Conservation (phyloP, 2,888 invertebrate genomes). For the Sinohyriopsis cumingii region DNA sequence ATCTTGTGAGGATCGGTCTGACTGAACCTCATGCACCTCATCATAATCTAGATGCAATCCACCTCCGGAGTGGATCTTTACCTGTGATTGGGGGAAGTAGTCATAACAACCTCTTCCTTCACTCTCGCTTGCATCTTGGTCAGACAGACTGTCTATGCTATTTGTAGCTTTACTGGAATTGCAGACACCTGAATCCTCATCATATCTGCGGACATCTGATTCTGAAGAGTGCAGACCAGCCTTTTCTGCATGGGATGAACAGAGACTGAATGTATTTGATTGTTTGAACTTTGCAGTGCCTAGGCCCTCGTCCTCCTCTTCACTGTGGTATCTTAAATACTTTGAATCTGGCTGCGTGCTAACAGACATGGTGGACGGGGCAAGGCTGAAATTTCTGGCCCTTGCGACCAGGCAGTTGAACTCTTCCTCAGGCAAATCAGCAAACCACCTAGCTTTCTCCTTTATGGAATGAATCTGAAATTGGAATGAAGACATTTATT, state of each 20-base stretch:
- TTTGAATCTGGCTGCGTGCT: too few species aligned
- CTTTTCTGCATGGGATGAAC: conserved; percentile 17
- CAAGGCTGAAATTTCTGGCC: conserved; percentile 59
- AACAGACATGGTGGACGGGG: conserved; percentile 31
- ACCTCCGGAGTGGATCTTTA: conserved; percentile 31
- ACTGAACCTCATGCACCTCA: conserved; percentile 51
- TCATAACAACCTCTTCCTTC: conserved; percentile 46
- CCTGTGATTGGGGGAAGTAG: conserved; percentile 41
- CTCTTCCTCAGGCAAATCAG: conserved; percentile 56
- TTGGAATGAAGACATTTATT: conserved; percentile 3
- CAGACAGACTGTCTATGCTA: conserved; percentile 42
- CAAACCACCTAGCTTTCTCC: conserved; percentile 51
- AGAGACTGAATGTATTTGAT: conserved; percentile 2
- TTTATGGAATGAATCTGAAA: conserved; percentile 60
- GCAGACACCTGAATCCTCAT: conserved; percentile 49
- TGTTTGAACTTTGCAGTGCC: conserved; percentile 11
- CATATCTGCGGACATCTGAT: conserved; percentile 24
- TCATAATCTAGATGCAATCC: conserved; percentile 46
- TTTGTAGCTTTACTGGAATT: conserved; percentile 53
- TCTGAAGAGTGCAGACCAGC: conserved; percentile 20
- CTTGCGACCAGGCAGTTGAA: conserved; percentile 56
- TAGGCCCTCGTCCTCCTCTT: conserved; percentile 31
- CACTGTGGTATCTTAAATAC: background rate
- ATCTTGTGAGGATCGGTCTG: conserved; percentile 47
- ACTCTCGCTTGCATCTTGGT: conserved; percentile 40